Base-by-base conservation (phyloP, 2,797 vertebrate species). In the Nannoperca obscura region DNA sequence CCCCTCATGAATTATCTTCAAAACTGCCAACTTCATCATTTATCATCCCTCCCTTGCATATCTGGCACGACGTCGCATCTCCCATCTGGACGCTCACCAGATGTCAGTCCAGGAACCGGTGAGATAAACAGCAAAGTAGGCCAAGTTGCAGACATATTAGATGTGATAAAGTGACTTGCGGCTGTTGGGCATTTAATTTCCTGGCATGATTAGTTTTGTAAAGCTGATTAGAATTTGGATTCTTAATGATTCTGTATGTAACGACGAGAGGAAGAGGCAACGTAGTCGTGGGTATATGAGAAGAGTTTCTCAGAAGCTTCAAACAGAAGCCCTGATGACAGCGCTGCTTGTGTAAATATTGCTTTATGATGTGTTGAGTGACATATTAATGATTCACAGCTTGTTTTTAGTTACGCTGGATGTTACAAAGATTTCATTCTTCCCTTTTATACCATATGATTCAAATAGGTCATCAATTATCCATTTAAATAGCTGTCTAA, bases 71-170 rank as follows among this genome's bases (percentile, higher is more conserved):
- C 64, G 20, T 61, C 2, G 0, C 49, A 24, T 71, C 60, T 68
- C 40, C 69, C 44, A 19, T 42, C 78, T 57, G 53, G 65, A 71
- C 2, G 0, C 50, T 76, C 66, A 61, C 63, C 80, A 82, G 72
- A 71, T 47, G 66, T 84, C 86, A 49, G 49, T 65, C 66, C 62
- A 74, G 49, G 53, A 83, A 59, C 22, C 64, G 14, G 11, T 36
- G 50, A 75, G 72, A 81, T 74, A 78, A 86, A 81, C 67, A 60
- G 53, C 53, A 70, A 61, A n/a, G 65, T 64, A 60, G 63, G 84
- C 71, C 66, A 67, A 85, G 72, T 65, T 74, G 54, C 44, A 73
- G 70, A 68, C 67, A 13, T 50, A 58, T 75, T 67, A 42, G 46
- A 79, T 46, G n/a, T 50, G 54, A 83, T 72, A 22, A 64, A 81